Evolutionary conservation across 2,113 vertebrate species (phyloP).

Genomic region (Pelobates fuscus): DNA sequence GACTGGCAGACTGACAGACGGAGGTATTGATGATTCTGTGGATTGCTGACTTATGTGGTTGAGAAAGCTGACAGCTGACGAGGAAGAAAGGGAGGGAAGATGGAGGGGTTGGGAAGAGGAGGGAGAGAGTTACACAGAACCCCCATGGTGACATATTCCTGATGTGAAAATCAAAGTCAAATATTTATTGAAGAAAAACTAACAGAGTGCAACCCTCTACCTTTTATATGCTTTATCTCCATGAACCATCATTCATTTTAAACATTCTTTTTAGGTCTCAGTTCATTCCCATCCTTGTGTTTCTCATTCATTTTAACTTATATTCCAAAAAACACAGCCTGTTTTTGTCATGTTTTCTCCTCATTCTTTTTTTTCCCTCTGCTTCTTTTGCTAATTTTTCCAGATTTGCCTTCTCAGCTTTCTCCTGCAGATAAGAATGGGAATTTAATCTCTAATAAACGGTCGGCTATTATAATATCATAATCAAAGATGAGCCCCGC

Average conservation of each 20-base stretch:
- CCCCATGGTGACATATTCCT: conserved; percentile 49
- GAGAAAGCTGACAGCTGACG: conserved; percentile 51
- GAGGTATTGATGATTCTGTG: conserved; percentile 56
- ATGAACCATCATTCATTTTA: background rate
- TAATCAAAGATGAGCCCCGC: conserved; percentile 69
- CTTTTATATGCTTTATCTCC: conserved; percentile 12
- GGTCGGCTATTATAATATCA: conserved; percentile 70
- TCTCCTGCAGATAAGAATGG: conserved; percentile 56
- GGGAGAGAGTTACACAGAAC: conserved; percentile 27
- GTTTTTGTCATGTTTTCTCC: background rate
- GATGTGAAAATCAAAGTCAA: conserved; percentile 50
- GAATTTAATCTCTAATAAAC: conserved; percentile 75
- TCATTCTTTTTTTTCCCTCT: background rate
- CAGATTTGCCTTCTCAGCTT: conserved; percentile 44
- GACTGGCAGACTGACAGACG: conserved; percentile 55
- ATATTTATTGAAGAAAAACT: conserved; percentile 49
- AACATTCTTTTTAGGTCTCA: background rate
- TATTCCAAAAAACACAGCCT: background rate
- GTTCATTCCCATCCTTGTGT: background rate
- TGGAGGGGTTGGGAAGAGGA: background rate
- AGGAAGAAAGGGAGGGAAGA: background rate
- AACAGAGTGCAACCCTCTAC: conserved; percentile 16
- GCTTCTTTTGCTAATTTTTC: conserved; percentile 20
- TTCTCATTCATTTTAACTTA: background rate
- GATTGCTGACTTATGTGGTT: conserved; percentile 54